Evolutionary conservation across 2,113 vertebrate species (phyloP), one percentile per base, ranked within the genome.

Genomic region (Scolopax mira): DNA sequence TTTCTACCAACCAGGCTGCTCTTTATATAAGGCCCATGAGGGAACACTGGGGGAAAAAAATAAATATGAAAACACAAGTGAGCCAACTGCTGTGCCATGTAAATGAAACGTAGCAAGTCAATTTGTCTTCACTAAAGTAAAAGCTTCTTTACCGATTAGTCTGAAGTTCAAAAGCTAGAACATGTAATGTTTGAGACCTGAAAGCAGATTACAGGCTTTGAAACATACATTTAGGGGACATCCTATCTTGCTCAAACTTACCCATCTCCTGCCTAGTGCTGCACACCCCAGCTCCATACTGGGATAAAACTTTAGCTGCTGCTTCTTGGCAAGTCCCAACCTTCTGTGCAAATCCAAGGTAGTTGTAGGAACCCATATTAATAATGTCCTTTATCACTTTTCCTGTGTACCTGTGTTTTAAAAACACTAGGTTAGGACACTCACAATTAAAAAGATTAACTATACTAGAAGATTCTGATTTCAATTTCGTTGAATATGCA

Each of bases 301-400:
- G 97, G 21, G 97, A 95, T 3, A 99, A 98, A 92, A 98, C 93
- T 75, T 97, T 88, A 17, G 98, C 49, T 35, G 99, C 98, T 89
- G 98, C 98, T 65, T 99, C 98, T 22, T 98, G 98, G 95, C 99
- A 99, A 39, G 97, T 31, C 12, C 99, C 99, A 31, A 71, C 81
- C 70, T 98, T 99, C 94, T 99, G 98, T 42, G 99, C 99, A 96
- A 99, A 99, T 95, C 99, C 99, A 70, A 99, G 98, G 97, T 99
- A 99, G 96, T 99, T 99, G 97, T 99, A 99, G 7, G 99, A 99
- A 69, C 99, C 99, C 99, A 99, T 99, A 90, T 99, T 99, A 97
- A 99, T 99, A 84, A 99, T 98, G 58, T 95, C 98, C 95, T 99
- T 99, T 96, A 99, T 98, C 89, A 99, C 97, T 96, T 96, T 98